Evolutionary conservation across 2,797 vertebrate genomes (phyloP), one percentile per base, ranked within the genome.

Genomic region (Manis javanica): DNA sequence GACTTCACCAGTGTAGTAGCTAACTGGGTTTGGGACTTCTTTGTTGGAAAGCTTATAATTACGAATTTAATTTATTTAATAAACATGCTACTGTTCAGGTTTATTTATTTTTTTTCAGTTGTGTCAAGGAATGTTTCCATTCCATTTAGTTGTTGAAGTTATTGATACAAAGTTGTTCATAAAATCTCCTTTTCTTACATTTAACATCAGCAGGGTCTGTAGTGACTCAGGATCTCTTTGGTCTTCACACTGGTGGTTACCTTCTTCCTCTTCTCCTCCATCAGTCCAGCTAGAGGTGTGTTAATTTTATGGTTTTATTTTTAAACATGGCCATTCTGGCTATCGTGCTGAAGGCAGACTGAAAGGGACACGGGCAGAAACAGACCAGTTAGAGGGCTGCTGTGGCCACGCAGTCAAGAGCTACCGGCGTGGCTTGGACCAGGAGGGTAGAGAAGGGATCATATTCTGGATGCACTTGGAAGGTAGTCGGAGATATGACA

Each of bases 21-120:
- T 46, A 69, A 63, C 29, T 15, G 42, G 34, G 39, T 31, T 37
- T 72, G 34, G 2, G 31, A 51, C 55, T 82, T 85, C 51, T 88
- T 55, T 87, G 7, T 29, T 86, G n/a, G 39, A 83, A 95, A 42
- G 24, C 23, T 88, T 63, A 85, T 75, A 55, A 53, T 21, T 66
- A 31, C 5, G 15, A 57, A 42, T 24, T 89, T 81, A 81, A 79
- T 29, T 71, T 81, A 39, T 64, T 81, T 91, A 59, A 59, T 46
- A 90, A 24, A 53, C 19, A 72, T 0, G 34, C 34, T 31, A 61
- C 23, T 24, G 31, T 37, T 42, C 31, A 59, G 37, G 29, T 68
- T 53, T 16, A n/a, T 42, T 34, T 34, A 31, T 46, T 42, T 69
- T 82, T 42, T 64, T 53, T 34, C 46, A 79, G 59, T 64, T 61